Base-by-base conservation (phyloP, 2,113 vertebrate genomes). In the Alaudala cheleensis region DNA sequence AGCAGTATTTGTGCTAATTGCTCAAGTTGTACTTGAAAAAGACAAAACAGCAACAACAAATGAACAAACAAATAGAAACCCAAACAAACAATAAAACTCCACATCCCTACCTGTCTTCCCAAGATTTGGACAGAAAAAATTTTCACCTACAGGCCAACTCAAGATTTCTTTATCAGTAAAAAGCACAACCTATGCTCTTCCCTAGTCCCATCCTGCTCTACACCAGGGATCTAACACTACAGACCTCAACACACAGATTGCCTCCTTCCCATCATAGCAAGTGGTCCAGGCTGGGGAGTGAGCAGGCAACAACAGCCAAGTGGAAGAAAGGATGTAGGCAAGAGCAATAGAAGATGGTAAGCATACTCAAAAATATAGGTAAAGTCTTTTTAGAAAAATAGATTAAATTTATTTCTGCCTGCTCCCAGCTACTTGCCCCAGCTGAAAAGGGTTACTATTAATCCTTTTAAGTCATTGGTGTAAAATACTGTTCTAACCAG, bases 321-420 rank as follows among this genome's bases (percentile, higher is more conserved):
- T 24, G 6, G 4, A 39, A 34, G 14, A 65, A 5, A 5, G 24
- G 56, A 76, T 42, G 14, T 34, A 66, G 56, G 39, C 22, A 72
- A 56, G 40, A 67, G 67, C 18, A 57, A 6, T 3, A 69, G 42
- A 18, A 91, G 29, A 42, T 0, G 0, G n/a, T 8, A 79, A 23
- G 33, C 5, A 20, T 16, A 87, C 23, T 22, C 29, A 64, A 8
- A 65, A 76, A 88, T 16, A 82, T 0, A 76, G 20, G 33, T 24
- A 57, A 61, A 76, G 24, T 26, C 26, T 66, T 90, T 81, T 62
- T 33, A 78, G 64, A 88, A 92, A 93, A 96, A 90, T 2, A 70
- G 26, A 44, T 51, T 26, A 61, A 70, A 95, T 94, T 96, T 90
- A 96, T 93, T 93, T 93, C 93, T 93, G 88, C 47, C 64, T 80